phyloP scores from a whole-genome alignment of 64 coral and sea anemone genomes.

The Montipora capricornis region DNA sequence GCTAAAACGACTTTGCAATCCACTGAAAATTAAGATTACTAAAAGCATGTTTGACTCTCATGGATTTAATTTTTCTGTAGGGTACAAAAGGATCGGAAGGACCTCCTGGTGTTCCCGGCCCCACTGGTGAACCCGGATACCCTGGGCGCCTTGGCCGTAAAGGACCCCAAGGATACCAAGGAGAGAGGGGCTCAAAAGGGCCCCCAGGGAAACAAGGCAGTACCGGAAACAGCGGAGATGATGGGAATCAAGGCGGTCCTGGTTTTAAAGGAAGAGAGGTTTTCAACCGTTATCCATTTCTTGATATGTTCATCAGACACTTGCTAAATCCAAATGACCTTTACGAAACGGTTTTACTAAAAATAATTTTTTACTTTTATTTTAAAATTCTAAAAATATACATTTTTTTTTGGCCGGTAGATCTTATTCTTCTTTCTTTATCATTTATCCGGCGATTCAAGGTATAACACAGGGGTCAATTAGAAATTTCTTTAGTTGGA shows the following conservation, averaged over 20 bases:
- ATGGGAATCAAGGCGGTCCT: not conserved
- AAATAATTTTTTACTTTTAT: too few species aligned
- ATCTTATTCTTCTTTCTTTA: too few species aligned
- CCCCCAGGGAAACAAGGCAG: not conserved
- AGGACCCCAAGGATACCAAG: constrained; percentile 16
- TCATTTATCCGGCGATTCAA: too few species aligned
- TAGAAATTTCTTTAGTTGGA: too few species aligned
- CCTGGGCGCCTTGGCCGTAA: not conserved
- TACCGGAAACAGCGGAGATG: constrained; percentile 2
- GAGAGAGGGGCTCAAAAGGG: constrained; percentile 23
- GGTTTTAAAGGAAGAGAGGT: constrained; percentile 47
- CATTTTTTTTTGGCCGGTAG: too few species aligned
- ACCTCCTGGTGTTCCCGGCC: constrained; percentile 25
- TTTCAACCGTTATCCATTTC: not conserved
- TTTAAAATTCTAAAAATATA: too few species aligned
- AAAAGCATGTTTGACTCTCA: not conserved
- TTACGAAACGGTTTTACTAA: not conserved
- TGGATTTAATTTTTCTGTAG: not conserved
- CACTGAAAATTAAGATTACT: not conserved
- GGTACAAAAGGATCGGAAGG: constrained; percentile 19
- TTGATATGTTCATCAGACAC: too few species aligned
- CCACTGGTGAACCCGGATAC: not conserved
- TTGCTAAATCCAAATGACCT: not conserved
- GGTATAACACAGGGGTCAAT: too few species aligned
- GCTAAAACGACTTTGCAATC: not conserved